Evolutionary conservation across 2,888 invertebrate genomes (phyloP).

Genomic region (Lasioglossum malachurum): DNA sequence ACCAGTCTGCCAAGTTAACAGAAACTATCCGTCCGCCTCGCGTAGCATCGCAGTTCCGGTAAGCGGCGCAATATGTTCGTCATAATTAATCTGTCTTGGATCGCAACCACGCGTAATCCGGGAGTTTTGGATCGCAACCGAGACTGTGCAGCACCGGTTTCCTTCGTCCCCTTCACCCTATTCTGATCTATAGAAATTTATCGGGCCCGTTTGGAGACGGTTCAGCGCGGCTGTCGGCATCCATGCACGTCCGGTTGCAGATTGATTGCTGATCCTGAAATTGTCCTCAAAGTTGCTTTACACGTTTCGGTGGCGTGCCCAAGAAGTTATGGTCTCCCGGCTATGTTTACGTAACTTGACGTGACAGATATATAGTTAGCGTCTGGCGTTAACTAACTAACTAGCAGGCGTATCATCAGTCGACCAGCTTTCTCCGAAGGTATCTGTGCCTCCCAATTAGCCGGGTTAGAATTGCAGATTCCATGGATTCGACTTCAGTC

Average conservation of each 20-base stretch:
- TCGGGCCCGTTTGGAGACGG: constrained; percentile 29
- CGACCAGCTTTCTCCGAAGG: constrained; percentile 57
- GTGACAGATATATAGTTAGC: constrained; percentile 65
- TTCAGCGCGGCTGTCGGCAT: constrained; percentile 32
- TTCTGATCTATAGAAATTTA: constrained; percentile 38
- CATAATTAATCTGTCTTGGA: constrained; percentile 23
- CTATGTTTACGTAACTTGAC: constrained; percentile 69
- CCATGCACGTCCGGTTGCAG: constrained; percentile 61
- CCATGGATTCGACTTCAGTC: constrained; percentile 51
- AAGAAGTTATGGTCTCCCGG: constrained; percentile 65
- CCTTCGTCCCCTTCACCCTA: neutral
- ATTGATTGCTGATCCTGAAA: constrained; percentile 72
- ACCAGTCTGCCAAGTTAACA: neutral
- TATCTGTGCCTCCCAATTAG: constrained; percentile 75
- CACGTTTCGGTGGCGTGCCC: constrained; percentile 54
- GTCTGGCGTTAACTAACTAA: constrained; percentile 71
- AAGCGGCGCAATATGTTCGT: neutral
- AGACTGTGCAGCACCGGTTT: neutral
- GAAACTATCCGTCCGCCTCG: neutral
- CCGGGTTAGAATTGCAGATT: constrained; percentile 76
- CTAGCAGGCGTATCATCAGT: constrained; percentile 72
- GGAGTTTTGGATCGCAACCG: neutral
- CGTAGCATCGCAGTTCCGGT: neutral
- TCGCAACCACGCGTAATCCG: neutral
- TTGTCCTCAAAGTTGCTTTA: constrained; percentile 68